phyloP scores from a whole-genome alignment of 2,888 invertebrate genomes.

The Dioctria linearis region DNA sequence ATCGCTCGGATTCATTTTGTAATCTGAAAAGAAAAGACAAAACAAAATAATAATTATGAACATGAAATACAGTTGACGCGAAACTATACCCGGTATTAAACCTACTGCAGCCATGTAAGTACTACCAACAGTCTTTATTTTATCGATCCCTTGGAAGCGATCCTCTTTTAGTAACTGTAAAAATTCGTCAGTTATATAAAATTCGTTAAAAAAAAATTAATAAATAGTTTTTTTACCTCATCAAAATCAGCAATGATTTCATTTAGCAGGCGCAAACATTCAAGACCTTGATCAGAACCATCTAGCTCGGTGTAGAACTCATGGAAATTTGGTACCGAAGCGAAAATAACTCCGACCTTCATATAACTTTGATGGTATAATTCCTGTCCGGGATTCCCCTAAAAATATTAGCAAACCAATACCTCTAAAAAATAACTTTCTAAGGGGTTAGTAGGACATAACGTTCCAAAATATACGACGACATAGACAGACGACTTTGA shows the following conservation, averaged over 20 bases:
- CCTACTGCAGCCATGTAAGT: constrained; percentile 96
- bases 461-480: neutral
- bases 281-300: constrained; percentile 92
- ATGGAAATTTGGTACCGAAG: constrained; percentile 93
- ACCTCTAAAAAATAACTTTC: constrained; percentile 64
- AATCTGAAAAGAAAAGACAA: constrained; percentile 63
- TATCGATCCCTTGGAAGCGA: constrained; percentile 88
- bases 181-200: neutral
- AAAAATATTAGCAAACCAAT: constrained; percentile 67
- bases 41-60: neutral
- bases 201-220: neutral
- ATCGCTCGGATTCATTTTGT: constrained; percentile 72
- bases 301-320: constrained; percentile 95
- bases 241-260: constrained; percentile 96
- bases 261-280: constrained; percentile 88
- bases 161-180: constrained; percentile 85
- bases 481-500: neutral
- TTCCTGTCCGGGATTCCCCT: constrained; percentile 81
- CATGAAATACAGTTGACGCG: constrained; percentile 67
- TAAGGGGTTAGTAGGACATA: constrained; percentile 60
- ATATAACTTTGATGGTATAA: constrained; percentile 94
- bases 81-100: constrained; percentile 81
- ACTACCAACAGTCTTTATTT: constrained; percentile 94
- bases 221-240: constrained; percentile 75
- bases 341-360: constrained; percentile 92